A percentile compares a stretch with the other conserved stretches of the same genome.
phyloP scores from a whole-genome alignment of 2,888 invertebrate genomes.

The Theretra japonica region DNA sequence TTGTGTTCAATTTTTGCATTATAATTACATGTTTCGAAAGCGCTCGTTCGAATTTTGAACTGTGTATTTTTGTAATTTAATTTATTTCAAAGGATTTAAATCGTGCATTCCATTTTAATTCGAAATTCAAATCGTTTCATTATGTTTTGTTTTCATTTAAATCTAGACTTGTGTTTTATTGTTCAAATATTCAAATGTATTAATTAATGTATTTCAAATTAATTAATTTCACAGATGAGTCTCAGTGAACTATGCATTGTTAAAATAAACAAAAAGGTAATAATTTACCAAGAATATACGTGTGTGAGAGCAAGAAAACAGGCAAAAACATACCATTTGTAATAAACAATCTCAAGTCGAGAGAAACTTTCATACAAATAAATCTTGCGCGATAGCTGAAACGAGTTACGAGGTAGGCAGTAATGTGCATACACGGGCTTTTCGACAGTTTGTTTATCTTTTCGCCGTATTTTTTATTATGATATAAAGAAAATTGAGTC shows the following conservation, averaged over 20 bases:
- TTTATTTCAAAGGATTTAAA: background rate
- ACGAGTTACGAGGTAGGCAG: conserved; percentile 1
- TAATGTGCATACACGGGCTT: background rate
- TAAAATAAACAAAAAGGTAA: background rate
- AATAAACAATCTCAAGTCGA: conserved; percentile 19
- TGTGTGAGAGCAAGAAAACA: background rate
- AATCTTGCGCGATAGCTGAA: conserved; percentile 3
- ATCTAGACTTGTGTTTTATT: background rate
- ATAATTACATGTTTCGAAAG: background rate
- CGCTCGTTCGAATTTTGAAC: background rate
- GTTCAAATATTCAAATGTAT: background rate
- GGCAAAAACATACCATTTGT: background rate
- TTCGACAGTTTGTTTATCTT: conserved; percentile 18
- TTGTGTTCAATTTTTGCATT: background rate
- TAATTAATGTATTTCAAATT: background rate
- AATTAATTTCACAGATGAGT: background rate
- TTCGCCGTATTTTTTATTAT: conserved; percentile 24
- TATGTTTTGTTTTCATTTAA: no score
- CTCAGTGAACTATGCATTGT: background rate
- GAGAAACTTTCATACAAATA: conserved; percentile 4
- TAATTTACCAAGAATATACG: background rate
- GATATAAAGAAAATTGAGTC: conserved; percentile 6
- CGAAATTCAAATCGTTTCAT: no score
- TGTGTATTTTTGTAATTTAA: background rate
- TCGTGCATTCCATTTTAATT: no score